Conservation (phyloP, 2,797 vertebrate genomes). For the Brachyrhaphis roseni region DNA sequence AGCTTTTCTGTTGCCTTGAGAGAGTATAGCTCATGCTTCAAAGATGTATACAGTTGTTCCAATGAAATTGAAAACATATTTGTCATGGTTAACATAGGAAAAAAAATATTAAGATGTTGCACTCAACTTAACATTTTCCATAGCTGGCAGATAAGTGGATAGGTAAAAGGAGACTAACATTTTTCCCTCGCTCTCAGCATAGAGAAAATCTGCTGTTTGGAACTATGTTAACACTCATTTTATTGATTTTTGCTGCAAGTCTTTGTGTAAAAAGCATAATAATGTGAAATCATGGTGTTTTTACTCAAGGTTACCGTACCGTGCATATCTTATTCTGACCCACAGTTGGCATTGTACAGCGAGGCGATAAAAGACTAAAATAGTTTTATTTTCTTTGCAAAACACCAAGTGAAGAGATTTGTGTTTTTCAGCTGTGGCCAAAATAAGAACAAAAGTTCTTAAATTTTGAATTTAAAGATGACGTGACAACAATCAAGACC, state of each 20-base stretch:
- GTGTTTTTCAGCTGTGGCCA: neutral
- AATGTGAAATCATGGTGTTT: neutral
- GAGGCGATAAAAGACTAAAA: neutral
- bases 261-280: neutral
- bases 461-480: neutral
- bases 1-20: neutral
- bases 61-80: neutral
- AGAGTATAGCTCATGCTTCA: neutral
- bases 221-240: neutral
- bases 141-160: neutral
- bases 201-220: neutral
- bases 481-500: neutral
- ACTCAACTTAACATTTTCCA: neutral
- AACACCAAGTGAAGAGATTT: neutral
- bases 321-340: neutral
- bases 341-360: neutral
- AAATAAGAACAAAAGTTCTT: neutral
- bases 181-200: neutral
- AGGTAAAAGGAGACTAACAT: neutral
- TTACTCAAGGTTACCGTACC: neutral
- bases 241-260: neutral
- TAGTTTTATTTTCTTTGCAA: neutral
- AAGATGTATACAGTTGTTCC: neutral
- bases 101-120: neutral
- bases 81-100: neutral